These are phyloP conservation scores for Cephalotes varians DNA, from an alignment of 2,888 invertebrate species.

Conservation along the genomic window DNA sequence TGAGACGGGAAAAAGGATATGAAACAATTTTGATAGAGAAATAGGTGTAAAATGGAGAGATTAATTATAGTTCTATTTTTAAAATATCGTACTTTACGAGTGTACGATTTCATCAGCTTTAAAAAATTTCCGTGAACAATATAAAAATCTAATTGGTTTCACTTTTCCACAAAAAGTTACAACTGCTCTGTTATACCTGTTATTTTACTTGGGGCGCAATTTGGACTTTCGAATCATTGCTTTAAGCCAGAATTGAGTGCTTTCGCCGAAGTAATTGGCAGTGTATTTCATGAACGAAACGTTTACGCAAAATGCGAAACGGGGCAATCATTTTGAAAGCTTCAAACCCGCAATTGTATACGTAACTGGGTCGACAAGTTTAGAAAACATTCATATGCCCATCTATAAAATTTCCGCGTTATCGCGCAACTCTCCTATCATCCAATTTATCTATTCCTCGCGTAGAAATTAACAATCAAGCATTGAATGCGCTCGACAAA, in stretches of 20 bases:
- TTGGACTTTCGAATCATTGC: constrained; percentile 22
- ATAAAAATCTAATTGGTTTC: background rate
- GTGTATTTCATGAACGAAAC: constrained; percentile 25
- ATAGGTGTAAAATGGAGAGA: background rate
- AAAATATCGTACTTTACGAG: background rate
- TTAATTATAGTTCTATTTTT: background rate
- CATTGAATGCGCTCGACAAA: background rate
- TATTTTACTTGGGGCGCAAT: background rate
- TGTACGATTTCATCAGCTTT: background rate
- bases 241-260: background rate
- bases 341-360: constrained; percentile 11
- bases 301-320: constrained; percentile 22
- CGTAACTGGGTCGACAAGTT: constrained; percentile 11
- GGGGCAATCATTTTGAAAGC: constrained; percentile 32
- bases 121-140: background rate
- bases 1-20: background rate
- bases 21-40: background rate
- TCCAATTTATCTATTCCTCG: constrained; percentile 12
- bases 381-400: constrained; percentile 10
- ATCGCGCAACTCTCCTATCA: background rate
- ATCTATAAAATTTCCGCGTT: constrained; percentile 7
- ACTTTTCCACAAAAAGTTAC: background rate
- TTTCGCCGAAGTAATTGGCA: constrained; percentile 21
- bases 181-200: background rate
- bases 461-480: constrained; percentile 30